A percentile compares a stretch with the other conserved stretches of the same genome.
phyloP scores from a whole-genome alignment of 2,888 invertebrate genomes.

The Drosophila lacicola region DNA sequence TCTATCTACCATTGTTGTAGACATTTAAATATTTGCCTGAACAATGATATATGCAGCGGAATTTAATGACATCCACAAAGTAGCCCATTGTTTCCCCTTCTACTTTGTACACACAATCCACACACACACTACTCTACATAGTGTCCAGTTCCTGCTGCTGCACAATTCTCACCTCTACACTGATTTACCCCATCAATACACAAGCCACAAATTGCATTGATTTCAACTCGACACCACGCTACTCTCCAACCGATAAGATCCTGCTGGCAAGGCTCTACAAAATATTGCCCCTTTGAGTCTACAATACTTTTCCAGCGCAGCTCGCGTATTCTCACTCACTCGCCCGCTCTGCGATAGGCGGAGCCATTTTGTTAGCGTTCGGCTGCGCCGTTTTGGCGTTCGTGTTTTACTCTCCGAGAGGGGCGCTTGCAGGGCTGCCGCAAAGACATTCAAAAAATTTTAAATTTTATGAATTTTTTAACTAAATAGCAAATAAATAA shows the following conservation, averaged over 20 bases:
- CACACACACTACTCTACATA: conserved; percentile 20
- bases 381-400: conserved; percentile 19
- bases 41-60: not conserved
- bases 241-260: conserved; percentile 22
- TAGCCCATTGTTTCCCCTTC: conserved; percentile 11
- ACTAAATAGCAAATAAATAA: not conserved
- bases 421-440: conserved; percentile 14
- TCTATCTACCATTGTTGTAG: not conserved
- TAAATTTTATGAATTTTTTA: not conserved
- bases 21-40: not conserved
- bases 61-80: not conserved
- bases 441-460: not conserved
- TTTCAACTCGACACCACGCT: not conserved
- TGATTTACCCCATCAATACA: conserved; percentile 18
- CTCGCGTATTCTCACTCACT: conserved; percentile 22
- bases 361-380: conserved; percentile 49
- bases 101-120: conserved; percentile 1
- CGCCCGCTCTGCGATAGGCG: conserved; percentile 56
- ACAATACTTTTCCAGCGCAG: conserved; percentile 11
- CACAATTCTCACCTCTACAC: conserved; percentile 8
- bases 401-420: conserved; percentile 27
- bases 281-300: conserved; percentile 37
- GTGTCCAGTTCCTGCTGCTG: conserved; percentile 8
- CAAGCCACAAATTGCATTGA: conserved; percentile 2
- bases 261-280: conserved; percentile 37